Conservation (phyloP, 2,113 vertebrate species). For the Rhinolophus ferrumequinum region DNA sequence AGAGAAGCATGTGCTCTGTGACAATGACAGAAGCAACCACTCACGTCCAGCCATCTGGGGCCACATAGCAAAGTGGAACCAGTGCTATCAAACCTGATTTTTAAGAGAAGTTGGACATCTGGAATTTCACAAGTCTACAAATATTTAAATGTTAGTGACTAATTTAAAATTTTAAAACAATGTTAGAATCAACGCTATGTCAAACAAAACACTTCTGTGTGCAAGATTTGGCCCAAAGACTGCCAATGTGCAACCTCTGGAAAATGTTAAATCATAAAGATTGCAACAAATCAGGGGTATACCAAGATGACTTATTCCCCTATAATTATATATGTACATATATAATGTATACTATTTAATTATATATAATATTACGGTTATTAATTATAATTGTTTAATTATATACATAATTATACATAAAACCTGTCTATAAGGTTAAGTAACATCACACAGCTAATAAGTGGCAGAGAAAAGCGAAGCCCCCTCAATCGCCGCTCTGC, state of each 20-base stretch:
- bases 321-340: background rate
- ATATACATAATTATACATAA: background rate
- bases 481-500: background rate
- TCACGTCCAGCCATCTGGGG: background rate
- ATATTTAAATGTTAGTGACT: conserved; percentile 7
- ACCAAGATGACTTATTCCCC: background rate
- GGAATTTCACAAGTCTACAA: background rate
- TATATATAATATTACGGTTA: background rate
- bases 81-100: background rate
- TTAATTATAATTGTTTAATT: background rate
- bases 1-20: background rate
- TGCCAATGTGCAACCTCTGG: background rate
- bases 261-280: conserved; percentile 37
- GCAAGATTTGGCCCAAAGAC: background rate
- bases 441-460: background rate
- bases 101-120: background rate
- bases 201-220: background rate
- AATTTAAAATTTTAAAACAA: conserved; percentile 17
- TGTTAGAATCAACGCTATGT: background rate
- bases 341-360: background rate
- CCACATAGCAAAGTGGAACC: background rate
- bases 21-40: background rate
- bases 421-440: background rate
- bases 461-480: background rate
- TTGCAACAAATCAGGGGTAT: background rate